Base-by-base conservation (phyloP, 2,797 vertebrate genomes). In the Neoniphon sammara region DNA sequence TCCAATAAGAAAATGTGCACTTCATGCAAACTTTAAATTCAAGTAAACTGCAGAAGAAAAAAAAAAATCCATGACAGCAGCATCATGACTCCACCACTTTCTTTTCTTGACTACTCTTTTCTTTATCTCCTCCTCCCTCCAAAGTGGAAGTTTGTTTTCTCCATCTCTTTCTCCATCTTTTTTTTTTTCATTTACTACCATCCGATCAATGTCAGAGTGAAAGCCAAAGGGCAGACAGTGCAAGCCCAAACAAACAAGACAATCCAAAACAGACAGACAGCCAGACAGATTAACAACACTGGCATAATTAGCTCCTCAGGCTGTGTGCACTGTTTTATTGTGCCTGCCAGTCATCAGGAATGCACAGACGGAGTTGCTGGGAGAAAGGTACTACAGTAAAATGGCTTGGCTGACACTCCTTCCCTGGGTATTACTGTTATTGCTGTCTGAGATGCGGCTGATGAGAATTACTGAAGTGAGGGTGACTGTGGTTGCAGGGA, bases 221-320 rank as follows among this genome's bases (percentile, higher is more conserved):
- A 62, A 80, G 79, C 81, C 78, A 81, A 81, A 87, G 80, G 83
- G 73, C 75, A 84, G 50, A 79, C 66, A 75, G 70, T 10, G 2
- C 63, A 60, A 56, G 69, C 59, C 71, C 80, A 85, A 83, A 76
- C 66, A 82, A 86, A 82, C 70, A 78, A 70, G 58, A 66, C 72
- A 71, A 78, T 83, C 52, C 77, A 74, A 56, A 69, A 73, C n/a
- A n/a, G n/a, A n/a, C n/a, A n/a, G n/a, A 54, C 60, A 73, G 64
- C 53, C 73, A 82, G 77, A 67, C 81, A 86, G 80, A 88, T 80
- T 78, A 86, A 84, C 82, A 66, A 54, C 63, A 14, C 2, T 2
- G 1, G 73, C 36, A 69, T 81, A 80, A 89, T 87, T 83, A 87
- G 73, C 67, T 86, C 80, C 84, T 70, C 5, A 18, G 85, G 77